phyloP scores from a whole-genome alignment of 30 jellyfish, hydroid and myxozoan species.

The Rhopilema esculentum region DNA sequence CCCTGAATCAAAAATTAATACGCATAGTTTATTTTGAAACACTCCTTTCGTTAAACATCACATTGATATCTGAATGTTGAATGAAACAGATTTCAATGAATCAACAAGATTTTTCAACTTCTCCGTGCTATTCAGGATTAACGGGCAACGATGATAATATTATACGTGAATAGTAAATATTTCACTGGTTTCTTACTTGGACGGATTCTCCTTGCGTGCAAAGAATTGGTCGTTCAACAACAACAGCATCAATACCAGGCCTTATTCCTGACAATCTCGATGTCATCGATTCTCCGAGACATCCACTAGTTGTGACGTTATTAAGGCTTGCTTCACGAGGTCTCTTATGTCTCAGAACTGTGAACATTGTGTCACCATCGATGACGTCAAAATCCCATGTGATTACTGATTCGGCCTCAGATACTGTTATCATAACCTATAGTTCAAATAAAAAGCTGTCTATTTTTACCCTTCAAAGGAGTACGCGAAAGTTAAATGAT shows the following conservation, averaged over 20 bases:
- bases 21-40: no score
- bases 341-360: conserved; percentile 94
- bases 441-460: no score
- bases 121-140: no score
- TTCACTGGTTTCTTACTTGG: conserved; percentile 70
- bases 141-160: no score
- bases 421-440: conserved; percentile 92
- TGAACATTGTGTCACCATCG: conserved; percentile 94
- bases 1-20: no score
- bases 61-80: no score
- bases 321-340: conserved; percentile 92
- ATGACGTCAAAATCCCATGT: conserved; percentile 99
- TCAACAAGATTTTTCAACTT: no score
- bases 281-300: conserved; percentile 86
- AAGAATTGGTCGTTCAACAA: conserved; percentile 90
- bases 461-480: not conserved
- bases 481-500: not conserved
- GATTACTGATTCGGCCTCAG: conserved; percentile 97
- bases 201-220: conserved; percentile 94
- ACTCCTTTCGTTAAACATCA: no score
- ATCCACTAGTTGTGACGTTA: conserved; percentile 66
- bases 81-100: no score
- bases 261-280: conserved; percentile 71
- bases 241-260: conserved; percentile 99
- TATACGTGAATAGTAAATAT: not conserved